Base-by-base conservation (phyloP, 2,888 invertebrate species). In the Tenthredo notha region DNA sequence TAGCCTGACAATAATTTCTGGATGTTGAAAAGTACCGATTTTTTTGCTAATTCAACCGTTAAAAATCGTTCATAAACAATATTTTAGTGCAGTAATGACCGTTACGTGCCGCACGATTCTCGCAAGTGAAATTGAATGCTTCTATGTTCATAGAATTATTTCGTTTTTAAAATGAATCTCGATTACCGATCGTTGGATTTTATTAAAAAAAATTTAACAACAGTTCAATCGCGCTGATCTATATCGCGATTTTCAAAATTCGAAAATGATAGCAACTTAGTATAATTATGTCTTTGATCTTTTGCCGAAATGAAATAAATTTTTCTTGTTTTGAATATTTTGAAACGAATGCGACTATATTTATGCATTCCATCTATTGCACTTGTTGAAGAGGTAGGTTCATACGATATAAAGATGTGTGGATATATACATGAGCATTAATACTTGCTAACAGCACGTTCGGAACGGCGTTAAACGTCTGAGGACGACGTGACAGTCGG, bases 401-500 rank as follows among this genome's bases (percentile, higher is more conserved):
- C 37, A n/a, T 54, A 54, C n/a, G 18, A 54, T n/a, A 43, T 43
- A 25, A 43, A 40, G 21, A 43, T 74, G 72, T 74, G 21, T 58
- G 21, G 21, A 61, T 4, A 21, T 25, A 43, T 12, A 10, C n/a
- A 40, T 72, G 70, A 74, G 21, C 54, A 33, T 77, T 47, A 6
- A 40, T 54, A 54, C 50, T 29, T 29, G 33, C 43, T 43, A 43
- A 43, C 40, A 77, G 18, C 54, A 50, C 18, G 54, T 77, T 15
- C 50, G 47, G 54, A 80, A 40, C 80, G 58, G 80, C 80, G 80
- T 80, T 61, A 80, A 80, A 80, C 80, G 58, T 80, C 80, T 61
- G 58, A 40, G 80, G 67, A 83, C 29, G 47, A 83, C 83, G 83
- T 83, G 67, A 83, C 83, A 83, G 83, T 83, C 83, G 83, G 83